Evolutionary conservation across 1,140 invertebrate genomes (phyloP).

Genomic region (Antheraea pernyi): DNA sequence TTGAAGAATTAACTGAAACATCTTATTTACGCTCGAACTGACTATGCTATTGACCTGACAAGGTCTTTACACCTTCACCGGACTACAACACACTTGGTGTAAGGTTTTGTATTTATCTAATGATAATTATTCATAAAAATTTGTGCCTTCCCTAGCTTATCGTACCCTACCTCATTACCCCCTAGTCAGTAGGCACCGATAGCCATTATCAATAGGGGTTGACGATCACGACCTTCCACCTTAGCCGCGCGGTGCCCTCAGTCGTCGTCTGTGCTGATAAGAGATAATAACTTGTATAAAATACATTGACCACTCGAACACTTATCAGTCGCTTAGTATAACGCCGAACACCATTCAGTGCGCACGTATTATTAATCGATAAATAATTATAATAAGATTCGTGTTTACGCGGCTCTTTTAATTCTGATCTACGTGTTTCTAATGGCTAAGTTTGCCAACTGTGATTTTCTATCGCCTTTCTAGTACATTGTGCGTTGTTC

Average conservation of each 20-base stretch:
- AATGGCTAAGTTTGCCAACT: constrained; percentile 69
- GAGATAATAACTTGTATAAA: constrained; percentile 61
- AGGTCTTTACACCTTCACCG: no score
- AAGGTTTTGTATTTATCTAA: no score
- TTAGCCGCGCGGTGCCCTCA: constrained; percentile 35
- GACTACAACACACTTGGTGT: no score
- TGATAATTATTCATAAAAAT: not conserved
- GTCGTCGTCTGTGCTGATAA: constrained; percentile 55
- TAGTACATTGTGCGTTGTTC: constrained; percentile 28
- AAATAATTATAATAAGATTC: constrained; percentile 21
- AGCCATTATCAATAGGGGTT: constrained; percentile 53
- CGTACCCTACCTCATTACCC: constrained; percentile 54
- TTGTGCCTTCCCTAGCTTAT: constrained; percentile 30
- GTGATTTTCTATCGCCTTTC: constrained; percentile 67
- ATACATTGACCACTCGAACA: constrained; percentile 35
- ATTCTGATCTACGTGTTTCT: constrained; percentile 27
- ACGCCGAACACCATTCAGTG: constrained; percentile 18
- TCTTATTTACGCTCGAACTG: no score
- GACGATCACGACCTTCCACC: constrained; percentile 49
- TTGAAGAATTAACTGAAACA: no score
- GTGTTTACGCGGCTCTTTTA: constrained; percentile 20
- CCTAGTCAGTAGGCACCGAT: constrained; percentile 63
- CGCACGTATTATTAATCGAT: constrained; percentile 23
- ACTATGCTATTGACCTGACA: no score
- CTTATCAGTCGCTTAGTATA: constrained; percentile 36